Evolutionary conservation across 2,797 vertebrate genomes (phyloP).

Genomic region (Gymnothorax reevesii): DNA sequence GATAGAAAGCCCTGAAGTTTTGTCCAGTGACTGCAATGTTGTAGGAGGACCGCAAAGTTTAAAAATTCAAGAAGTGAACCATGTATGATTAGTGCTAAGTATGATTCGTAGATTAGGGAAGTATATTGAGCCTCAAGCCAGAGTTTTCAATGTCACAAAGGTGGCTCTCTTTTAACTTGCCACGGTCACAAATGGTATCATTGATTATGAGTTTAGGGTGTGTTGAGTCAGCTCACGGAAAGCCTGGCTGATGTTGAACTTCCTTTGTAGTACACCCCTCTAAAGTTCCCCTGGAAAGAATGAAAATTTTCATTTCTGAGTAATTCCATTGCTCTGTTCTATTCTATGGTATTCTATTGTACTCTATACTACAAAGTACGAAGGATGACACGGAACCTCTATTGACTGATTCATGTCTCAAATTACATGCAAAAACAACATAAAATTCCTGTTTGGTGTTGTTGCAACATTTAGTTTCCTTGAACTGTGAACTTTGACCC

Average conservation of each 20-base stretch:
- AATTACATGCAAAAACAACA: neutral
- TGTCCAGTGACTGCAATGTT: neutral
- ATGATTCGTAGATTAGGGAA: too few species aligned
- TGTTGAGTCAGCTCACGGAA: too few species aligned
- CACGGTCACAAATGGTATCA: too few species aligned
- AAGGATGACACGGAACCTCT: neutral
- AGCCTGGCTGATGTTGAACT: too few species aligned
- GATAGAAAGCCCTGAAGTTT: neutral
- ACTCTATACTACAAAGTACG: neutral
- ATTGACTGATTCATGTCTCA: neutral
- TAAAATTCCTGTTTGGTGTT: neutral
- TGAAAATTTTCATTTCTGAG: neutral
- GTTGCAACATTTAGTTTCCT: neutral
- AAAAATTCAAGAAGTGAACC: neutral
- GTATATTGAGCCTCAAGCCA: too few species aligned
- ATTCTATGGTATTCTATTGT: too few species aligned
- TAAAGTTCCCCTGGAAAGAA: neutral
- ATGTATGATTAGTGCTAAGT: too few species aligned
- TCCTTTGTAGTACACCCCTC: neutral
- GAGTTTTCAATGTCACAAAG: too few species aligned
- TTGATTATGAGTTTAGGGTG: too few species aligned
- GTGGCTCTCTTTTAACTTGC: too few species aligned
- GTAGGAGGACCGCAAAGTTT: neutral
- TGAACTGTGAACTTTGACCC: slow-evolving; percentile 27
- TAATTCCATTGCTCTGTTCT: too few species aligned